A percentile compares a stretch with the other conserved stretches of the same genome.
These are phyloP conservation scores for Erpetoichthys calabaricus DNA, from an alignment of 2,797 vertebrate genomes.

Conservation along the genomic window DNA sequence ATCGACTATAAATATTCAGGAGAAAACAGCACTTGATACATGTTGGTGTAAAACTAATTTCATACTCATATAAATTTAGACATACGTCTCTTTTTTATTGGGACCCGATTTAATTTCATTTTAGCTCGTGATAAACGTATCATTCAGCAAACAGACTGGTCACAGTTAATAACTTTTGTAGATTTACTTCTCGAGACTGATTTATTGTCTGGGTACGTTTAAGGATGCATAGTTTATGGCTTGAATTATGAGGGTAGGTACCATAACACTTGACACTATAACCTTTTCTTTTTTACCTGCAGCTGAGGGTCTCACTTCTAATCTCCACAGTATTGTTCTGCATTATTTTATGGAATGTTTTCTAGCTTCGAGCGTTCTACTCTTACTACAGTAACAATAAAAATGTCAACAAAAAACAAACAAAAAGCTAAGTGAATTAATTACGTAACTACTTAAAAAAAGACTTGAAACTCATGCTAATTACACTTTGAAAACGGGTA, in stretches of 20 bases:
- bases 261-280: constrained; percentile 45
- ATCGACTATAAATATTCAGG: background rate
- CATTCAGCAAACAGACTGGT: background rate
- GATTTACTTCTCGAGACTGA: constrained; percentile 31
- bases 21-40: too few relatives aligned
- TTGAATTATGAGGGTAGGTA: constrained; percentile 54
- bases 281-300: constrained; percentile 40
- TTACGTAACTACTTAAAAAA: too few relatives aligned
- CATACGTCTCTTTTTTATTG: too few relatives aligned
- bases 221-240: constrained; percentile 51
- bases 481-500: too few relatives aligned
- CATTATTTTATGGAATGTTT: constrained; percentile 52
- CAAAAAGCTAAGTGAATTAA: too few relatives aligned
- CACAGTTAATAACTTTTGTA: background rate
- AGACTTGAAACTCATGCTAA: too few relatives aligned
- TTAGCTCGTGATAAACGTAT: too few relatives aligned
- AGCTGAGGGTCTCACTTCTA: constrained; percentile 43
- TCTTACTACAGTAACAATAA: background rate
- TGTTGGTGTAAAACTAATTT: too few relatives aligned
- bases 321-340: constrained; percentile 35
- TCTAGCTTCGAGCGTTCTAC: constrained; percentile 31
- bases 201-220: constrained; percentile 51
- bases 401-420: too few relatives aligned
- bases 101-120: too few relatives aligned
- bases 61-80: too few relatives aligned